Base-by-base conservation (phyloP, 2,797 vertebrate genomes). In the Acipenser transmontanus region DNA sequence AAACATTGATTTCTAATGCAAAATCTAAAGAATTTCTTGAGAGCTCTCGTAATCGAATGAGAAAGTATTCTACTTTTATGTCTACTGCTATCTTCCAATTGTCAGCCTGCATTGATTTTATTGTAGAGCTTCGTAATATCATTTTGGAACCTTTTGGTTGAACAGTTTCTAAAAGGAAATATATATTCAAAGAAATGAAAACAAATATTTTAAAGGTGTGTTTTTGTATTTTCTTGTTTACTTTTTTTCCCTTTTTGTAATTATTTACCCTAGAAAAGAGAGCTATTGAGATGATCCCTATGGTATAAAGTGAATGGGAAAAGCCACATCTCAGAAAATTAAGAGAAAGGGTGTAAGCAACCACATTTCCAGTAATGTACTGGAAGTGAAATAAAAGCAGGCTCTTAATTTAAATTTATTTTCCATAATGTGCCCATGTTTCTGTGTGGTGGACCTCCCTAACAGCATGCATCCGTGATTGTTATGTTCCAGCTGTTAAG, bases 121-220 rank as follows among this genome's bases (percentile, higher is more conserved):
- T 61, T 20, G 20, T 12, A 12, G 2, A 20, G 14, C 11, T 61
- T 17, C 11, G 14, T 13, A 63, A 49, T 65, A 12, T 8, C 51
- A 54, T 54, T 12, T 54, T 12, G 12, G 8, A 72, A 76, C 59
- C n/a, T 13, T 48, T 61, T 65, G 8, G 5, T 65, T 66, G 51
- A 63, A 66, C 52, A 49, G 61, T 68, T 66, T 66, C 61, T 49
- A 69, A 66, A 63, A 60, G n/a, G 59, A 60, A 60, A 20, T 60
- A 8, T 13, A 20, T 13, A 60, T 60, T 13, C 13, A 60, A 60
- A 60, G 14, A 11, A 60, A 60, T 6, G 14, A 60, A 34, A 13
- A 60, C 14, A 13, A 60, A 60, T 60, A 60, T 60, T 60, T 13
- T 17, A 61, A 17, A 34, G 14, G 59, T 60, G 8, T 60, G 34